These are phyloP conservation scores for Pelosia muscerda DNA, from an alignment of 2,888 invertebrate species.

Conservation along the genomic window DNA sequence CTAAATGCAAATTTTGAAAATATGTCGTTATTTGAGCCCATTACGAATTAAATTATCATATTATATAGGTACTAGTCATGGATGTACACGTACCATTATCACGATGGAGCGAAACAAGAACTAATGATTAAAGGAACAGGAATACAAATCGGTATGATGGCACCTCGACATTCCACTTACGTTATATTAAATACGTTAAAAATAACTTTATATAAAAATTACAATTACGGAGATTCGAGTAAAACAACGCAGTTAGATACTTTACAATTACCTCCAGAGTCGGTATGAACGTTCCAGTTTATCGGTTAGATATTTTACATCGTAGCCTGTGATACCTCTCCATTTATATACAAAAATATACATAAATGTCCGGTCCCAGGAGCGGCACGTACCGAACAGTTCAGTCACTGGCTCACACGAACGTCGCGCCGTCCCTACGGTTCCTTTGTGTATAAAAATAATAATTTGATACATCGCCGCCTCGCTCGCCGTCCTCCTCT, in stretches of 20 bases:
- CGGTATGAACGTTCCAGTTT: slow-evolving; percentile 59
- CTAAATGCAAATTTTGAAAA: slow-evolving; percentile 74
- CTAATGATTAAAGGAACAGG: slow-evolving; percentile 67
- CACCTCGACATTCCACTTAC: slow-evolving; percentile 83
- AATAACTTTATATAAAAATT: slow-evolving; percentile 81
- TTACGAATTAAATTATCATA: slow-evolving; percentile 53
- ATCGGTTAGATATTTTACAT: slow-evolving; percentile 78
- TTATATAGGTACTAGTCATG: slow-evolving; percentile 42
- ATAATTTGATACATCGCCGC: slow-evolving; percentile 67
- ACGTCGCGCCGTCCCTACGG: slow-evolving; percentile 51
- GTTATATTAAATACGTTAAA: slow-evolving; percentile 78
- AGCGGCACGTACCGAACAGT: slow-evolving; percentile 60
- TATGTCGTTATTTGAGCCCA: slow-evolving; percentile 67
- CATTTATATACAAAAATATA: slow-evolving; percentile 86
- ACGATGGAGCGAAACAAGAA: slow-evolving; percentile 58
- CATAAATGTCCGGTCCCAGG: slow-evolving; percentile 75
- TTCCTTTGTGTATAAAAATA: slow-evolving; percentile 74
- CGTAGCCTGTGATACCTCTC: slow-evolving; percentile 73
- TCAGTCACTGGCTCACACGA: slow-evolving; percentile 61
- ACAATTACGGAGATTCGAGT: slow-evolving; percentile 83
- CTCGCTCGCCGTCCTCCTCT: slow-evolving; percentile 48
- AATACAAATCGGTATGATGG: slow-evolving; percentile 83
- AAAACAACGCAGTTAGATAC: slow-evolving; percentile 70
- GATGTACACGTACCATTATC: slow-evolving; percentile 44
- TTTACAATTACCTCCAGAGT: slow-evolving; percentile 67